Evolutionary conservation across 2,797 vertebrate species (phyloP), one percentile per base, ranked within the genome.

Genomic region (Capromys pilorides): DNA sequence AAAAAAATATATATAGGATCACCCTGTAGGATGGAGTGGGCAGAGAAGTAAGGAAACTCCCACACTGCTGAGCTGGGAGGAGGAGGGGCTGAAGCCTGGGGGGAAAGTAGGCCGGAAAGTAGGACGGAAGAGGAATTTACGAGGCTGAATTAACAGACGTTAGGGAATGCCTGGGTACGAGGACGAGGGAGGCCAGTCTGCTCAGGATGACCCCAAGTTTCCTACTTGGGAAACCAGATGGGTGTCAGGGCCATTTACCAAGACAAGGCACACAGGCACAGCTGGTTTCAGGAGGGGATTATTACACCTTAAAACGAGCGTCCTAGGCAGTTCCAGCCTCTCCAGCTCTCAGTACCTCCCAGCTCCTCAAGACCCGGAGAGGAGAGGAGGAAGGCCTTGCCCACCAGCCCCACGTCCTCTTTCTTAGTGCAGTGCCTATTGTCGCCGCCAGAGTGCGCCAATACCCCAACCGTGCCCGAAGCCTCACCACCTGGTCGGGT

Each of bases 381-480:
- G 80, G 62, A 18, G 73, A 86, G 39, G 73, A 86, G 39, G n/a
- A 86, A 54, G 18, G 36, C 13, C 1, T 9, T 2, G 14, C 12
- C 12, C 2, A 22, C 31, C 10, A 33, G n/a, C 16, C n/a, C 57
- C 16, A 19, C 14, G 12, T 69, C 36, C 36, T 80, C 41, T 67
- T 24, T 45, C 36, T 80, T 33, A 8, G 2, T 24, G 88, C 69
- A 64, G 69, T 85, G 80, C 33, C 1, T 7, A 8, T 49, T 0
- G 7, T 0, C 0, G 49, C 87, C 97, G 96, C 79, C 77, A 95
- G 97, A 96, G 96, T 75, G 62, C 85, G 49, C 59, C 86, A 86
- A 19, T 64, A 95, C 26, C 19, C 78, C 54, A 21, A 49, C 11
- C n/a, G 71, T 96, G 59, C 26, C 0, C 31, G 19, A 0, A 2